Conservation (phyloP, 2,888 invertebrate genomes). For the Deilephila porcellus region DNA sequence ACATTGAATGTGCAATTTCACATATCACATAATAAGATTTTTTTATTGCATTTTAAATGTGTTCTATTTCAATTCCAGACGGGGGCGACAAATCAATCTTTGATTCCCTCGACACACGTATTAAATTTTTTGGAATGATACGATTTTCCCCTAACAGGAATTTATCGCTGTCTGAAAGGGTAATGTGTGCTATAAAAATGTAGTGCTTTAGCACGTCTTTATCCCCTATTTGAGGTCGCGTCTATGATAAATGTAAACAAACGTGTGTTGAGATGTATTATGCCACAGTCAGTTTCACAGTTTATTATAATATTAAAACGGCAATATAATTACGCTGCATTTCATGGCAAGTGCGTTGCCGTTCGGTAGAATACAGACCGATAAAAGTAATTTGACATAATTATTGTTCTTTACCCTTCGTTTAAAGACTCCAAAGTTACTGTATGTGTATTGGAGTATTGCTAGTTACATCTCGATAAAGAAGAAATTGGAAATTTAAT, state of each 20-base stretch:
- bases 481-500: no score
- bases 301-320: neutral
- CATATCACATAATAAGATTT: neutral
- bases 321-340: neutral
- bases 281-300: no score
- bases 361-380: no score
- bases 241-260: neutral
- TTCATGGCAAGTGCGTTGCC: no score
- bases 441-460: no score
- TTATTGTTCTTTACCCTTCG: no score
- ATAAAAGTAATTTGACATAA: no score
- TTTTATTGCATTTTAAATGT: neutral
- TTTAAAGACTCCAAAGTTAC: no score
- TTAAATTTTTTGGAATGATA: neutral
- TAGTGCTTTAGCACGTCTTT: neutral
- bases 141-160: neutral
- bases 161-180: neutral
- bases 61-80: neutral
- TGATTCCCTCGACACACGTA: neutral
- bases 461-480: no score
- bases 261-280: neutral
- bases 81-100: constrained; percentile 5
- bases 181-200: constrained; percentile 12
- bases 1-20: neutral
- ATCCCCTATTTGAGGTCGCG: neutral